These are phyloP conservation scores for Callaeas wilsoni DNA, from an alignment of 2,113 vertebrate species.

Conservation along the genomic window DNA sequence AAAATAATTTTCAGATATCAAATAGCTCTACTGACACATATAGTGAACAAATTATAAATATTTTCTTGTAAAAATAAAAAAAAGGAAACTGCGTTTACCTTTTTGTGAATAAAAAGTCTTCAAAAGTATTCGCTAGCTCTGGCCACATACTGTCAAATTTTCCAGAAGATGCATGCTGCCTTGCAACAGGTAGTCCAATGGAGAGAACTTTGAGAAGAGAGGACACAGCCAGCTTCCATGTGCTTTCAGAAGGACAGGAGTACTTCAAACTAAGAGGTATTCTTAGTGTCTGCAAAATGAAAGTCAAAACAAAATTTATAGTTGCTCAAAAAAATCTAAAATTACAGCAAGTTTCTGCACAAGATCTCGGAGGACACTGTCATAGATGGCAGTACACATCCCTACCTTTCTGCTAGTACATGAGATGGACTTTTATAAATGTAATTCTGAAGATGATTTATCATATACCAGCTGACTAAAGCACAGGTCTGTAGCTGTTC, in stretches of 20 bases:
- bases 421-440: background rate
- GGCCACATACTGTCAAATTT: slow-evolving; percentile 99
- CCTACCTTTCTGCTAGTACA: background rate
- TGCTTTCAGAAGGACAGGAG: slow-evolving; percentile 96
- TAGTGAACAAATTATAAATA: background rate
- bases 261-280: slow-evolving; percentile 95
- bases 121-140: slow-evolving; percentile 90
- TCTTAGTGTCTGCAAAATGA: slow-evolving; percentile 78
- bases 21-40: background rate
- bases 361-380: background rate
- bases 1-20: background rate
- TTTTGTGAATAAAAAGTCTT: slow-evolving; percentile 98
- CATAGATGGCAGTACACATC: background rate
- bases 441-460: background rate
- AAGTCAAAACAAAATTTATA: background rate
- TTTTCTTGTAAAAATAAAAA: background rate
- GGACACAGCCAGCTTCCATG: slow-evolving; percentile 94
- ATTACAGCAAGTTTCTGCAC: background rate
- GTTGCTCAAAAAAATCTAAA: background rate
- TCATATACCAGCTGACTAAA: background rate
- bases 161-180: slow-evolving; percentile 93
- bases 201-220: slow-evolving; percentile 94
- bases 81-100: slow-evolving; percentile 74
- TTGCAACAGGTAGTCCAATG: slow-evolving; percentile 92
- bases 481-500: background rate